Evolutionary conservation across 2,797 vertebrate genomes (phyloP).

Genomic region (Malurus splendens): DNA sequence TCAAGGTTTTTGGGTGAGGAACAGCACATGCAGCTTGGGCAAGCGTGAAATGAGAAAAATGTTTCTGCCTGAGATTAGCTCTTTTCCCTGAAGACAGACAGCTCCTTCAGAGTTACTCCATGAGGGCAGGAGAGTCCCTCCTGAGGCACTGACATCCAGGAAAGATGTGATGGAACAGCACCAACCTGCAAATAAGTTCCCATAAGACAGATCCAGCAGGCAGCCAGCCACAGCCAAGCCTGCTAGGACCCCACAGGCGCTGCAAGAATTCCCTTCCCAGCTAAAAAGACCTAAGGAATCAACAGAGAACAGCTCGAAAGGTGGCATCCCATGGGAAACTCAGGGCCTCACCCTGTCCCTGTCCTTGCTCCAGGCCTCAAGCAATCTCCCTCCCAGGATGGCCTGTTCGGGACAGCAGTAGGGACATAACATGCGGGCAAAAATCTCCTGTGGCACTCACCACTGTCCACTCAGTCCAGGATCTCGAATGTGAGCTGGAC

Average conservation of each 20-base stretch:
- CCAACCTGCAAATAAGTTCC: not conserved
- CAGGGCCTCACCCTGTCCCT: not conserved
- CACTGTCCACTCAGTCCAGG: not conserved
- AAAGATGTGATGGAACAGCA: not conserved
- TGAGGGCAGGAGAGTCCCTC: not conserved
- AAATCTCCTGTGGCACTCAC: not conserved
- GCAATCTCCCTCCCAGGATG: not conserved
- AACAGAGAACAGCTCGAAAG: not conserved
- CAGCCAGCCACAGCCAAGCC: not conserved
- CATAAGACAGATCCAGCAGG: rapidly evolving
- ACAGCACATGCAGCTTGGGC: not conserved
- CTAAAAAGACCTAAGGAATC: not conserved
- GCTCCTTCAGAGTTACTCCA: not conserved
- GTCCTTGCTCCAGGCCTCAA: not conserved
- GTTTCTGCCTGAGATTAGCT: not conserved
- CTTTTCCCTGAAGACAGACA: rapidly evolving
- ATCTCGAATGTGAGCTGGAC: not conserved
- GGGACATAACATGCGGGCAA: rapidly evolving
- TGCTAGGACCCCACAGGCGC: not conserved
- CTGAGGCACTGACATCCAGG: not conserved
- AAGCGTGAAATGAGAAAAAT: not conserved
- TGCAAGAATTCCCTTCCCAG: not conserved
- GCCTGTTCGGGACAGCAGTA: not conserved
- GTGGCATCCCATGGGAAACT: not conserved
- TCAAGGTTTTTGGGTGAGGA: not conserved